Conservation (phyloP, 1,140 invertebrate genomes). For the Philotrypesis tridentata region DNA sequence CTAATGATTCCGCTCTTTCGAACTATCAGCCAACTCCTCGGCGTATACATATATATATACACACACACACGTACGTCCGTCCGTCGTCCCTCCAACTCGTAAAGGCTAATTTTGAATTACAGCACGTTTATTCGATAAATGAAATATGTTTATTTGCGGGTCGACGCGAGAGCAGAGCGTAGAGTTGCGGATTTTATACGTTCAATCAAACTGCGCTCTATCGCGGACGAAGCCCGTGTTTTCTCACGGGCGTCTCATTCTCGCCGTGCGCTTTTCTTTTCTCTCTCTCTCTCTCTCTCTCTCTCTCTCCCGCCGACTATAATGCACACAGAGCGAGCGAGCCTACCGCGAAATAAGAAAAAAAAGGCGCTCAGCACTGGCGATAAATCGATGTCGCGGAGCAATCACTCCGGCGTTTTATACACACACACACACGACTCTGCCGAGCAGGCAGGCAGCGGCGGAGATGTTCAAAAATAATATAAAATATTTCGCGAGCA, state of each 20-base stretch:
- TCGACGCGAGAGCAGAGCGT: too few species aligned
- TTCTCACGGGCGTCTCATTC: background rate
- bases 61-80: too few species aligned
- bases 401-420: background rate
- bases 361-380: background rate
- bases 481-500: constrained; percentile 6
- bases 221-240: background rate
- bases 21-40: constrained; percentile 48
- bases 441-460: background rate
- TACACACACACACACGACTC: too few species aligned
- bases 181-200: too few species aligned
- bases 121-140: constrained; percentile 25
- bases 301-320: too few species aligned
- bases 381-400: background rate
- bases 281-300: too few species aligned
- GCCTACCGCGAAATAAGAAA: background rate
- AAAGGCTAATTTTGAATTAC: constrained; percentile 40
- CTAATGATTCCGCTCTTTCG: constrained; percentile 62
- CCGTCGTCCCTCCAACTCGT: background rate
- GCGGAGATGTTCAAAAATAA: background rate
- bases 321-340: too few species aligned
- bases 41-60: too few species aligned
- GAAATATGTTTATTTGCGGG: constrained; percentile 8
- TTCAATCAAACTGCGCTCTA: background rate
- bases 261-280: background rate